Base-by-base conservation (phyloP, 2,888 invertebrate genomes). In the Drosophila antonietae region DNA sequence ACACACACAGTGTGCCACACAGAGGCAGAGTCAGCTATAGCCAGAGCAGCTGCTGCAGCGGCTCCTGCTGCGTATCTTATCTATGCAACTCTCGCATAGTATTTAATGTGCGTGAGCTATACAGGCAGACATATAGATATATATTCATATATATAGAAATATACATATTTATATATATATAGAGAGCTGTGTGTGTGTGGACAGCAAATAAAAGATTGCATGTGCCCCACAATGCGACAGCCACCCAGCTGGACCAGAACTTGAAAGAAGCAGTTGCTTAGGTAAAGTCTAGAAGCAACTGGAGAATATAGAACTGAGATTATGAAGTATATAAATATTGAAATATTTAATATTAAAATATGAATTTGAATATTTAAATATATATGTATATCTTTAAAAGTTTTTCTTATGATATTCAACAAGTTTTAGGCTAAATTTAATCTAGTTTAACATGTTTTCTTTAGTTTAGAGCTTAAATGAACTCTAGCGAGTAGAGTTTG, bases 41-140 rank as follows among this genome's bases (percentile, higher is more conserved):
- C 57, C 43, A 55, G 28, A 28, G 28, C 72, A 51, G 71, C 46
- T 2, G 31, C 55, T 41, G 79, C 88, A 47, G 80, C 71, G 46
- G 72, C 70, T 75, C 77, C 78, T 72, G 73, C 78, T 80, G 71
- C 70, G 88, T 89, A 87, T 87, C 88, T 88, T 88, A 88, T 86
- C 86, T 89, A 82, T 87, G 87, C 89, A 89, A 84, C 89, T 84
- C 89, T 87, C 73, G 77, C 82, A 72, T 73, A 78, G 70, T 52
- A 64, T 74, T 86, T 68, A 81, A 74, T 88, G 78, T 81, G 78
- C 87, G 82, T 87, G 68, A 74, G 71, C 49, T 73, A 75, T 73
- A 74, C 79, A 58, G 77, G 64, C 63, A 63, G 58, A 67, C 18
- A 53, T 33, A 73, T 28, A 59, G 37, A 57, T 46, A 43, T 47